A percentile compares a stretch with the other conserved stretches of the same genome.
These are phyloP conservation scores for Anolis carolinensis DNA, from an alignment of 2,113 vertebrate species.

Conservation along the genomic window DNA sequence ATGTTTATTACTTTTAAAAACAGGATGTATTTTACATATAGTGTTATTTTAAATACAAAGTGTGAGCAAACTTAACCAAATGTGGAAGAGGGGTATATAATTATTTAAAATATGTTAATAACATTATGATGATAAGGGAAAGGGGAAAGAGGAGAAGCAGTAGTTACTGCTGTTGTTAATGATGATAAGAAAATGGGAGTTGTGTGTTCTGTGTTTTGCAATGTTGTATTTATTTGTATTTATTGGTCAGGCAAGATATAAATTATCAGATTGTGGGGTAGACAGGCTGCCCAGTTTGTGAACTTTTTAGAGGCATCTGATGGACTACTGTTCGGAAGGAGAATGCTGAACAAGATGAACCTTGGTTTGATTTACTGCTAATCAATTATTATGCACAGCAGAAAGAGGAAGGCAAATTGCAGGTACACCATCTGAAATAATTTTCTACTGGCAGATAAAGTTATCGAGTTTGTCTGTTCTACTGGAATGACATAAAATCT, in stretches of 20 bases:
- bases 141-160: too few relatives aligned
- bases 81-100: not conserved
- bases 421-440: slow-evolving; percentile 8
- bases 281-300: not conserved
- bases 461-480: not conserved
- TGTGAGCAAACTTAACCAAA: not conserved
- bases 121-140: too few relatives aligned
- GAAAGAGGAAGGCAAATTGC: not conserved
- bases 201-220: not conserved
- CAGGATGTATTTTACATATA: not conserved
- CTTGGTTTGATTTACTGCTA: not conserved
- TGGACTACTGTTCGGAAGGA: not conserved
- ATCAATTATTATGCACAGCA: not conserved
- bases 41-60: not conserved
- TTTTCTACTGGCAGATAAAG: not conserved
- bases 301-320: not conserved
- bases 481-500: not conserved
- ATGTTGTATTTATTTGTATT: not conserved
- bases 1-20: not conserved
- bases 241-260: not conserved
- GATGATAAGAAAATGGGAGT: not conserved
- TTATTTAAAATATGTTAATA: not conserved
- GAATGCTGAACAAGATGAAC: not conserved
- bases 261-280: not conserved
- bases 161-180: too few relatives aligned